Conservation (phyloP, 1,140 invertebrate species). For the Drosophila murphyi region DNA sequence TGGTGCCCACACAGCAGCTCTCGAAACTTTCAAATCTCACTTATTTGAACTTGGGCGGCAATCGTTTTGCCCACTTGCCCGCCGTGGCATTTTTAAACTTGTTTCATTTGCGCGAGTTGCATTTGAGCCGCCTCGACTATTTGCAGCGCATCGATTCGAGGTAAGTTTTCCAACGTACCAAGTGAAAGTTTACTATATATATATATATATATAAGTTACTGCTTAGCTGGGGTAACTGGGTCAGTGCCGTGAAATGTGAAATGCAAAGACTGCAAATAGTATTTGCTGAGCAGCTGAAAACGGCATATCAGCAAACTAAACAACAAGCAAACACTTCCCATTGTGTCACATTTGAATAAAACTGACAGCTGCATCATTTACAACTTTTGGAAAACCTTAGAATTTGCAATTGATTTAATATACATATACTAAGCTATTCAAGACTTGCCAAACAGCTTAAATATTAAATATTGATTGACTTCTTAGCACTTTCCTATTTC, state of each 20-base stretch:
- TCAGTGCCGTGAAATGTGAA: slow-evolving; percentile 34
- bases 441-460: too few species aligned
- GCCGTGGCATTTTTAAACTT: slow-evolving; percentile 92
- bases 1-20: slow-evolving; percentile 90
- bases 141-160: slow-evolving; percentile 88
- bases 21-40: slow-evolving; percentile 90
- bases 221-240: slow-evolving; percentile 3
- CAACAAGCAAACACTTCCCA: slow-evolving; percentile 33
- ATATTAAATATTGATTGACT: too few species aligned
- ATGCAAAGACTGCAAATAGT: slow-evolving; percentile 32
- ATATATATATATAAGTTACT: too few species aligned
- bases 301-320: slow-evolving; percentile 21
- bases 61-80: slow-evolving; percentile 89
- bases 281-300: slow-evolving; percentile 1
- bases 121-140: slow-evolving; percentile 88
- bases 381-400: too few species aligned
- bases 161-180: slow-evolving; percentile 63
- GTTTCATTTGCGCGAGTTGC: slow-evolving; percentile 90
- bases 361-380: not conserved
- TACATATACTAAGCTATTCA: too few species aligned
- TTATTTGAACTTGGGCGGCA: slow-evolving; percentile 90
- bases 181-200: slow-evolving; percentile 36
- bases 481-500: too few species aligned
- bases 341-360: not conserved
- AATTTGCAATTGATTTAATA: too few species aligned